These are phyloP conservation scores for Leucosticte australis DNA, from an alignment of 2,113 vertebrate genomes.

Conservation along the genomic window DNA sequence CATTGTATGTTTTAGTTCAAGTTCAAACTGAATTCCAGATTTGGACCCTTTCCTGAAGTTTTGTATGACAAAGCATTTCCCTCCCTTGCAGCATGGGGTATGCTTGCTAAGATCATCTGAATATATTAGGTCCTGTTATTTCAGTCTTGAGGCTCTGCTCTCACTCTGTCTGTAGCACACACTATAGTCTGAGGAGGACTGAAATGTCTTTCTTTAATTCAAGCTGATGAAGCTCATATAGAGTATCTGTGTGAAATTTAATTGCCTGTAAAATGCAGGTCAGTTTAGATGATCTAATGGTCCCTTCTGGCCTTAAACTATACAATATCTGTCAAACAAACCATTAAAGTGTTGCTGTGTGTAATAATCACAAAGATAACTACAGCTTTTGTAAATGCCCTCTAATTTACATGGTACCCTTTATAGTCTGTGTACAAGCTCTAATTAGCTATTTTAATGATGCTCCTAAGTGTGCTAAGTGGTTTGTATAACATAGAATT, in stretches of 20 bases:
- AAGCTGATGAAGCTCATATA: background rate
- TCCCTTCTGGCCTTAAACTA: conserved; percentile 10
- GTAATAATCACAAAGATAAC: conserved; percentile 5
- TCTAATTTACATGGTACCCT: background rate
- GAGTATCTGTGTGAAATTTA: background rate
- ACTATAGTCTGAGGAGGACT: background rate
- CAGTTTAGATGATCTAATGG: conserved; percentile 9
- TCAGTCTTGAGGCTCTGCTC: background rate
- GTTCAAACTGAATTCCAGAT: background rate
- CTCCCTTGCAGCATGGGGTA: background rate
- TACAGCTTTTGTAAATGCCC: background rate
- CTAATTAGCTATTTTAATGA: conserved; percentile 30
- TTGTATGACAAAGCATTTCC: background rate
- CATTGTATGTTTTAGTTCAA: background rate
- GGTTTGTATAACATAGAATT: background rate
- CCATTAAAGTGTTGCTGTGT: background rate
- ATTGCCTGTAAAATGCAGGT: conserved; percentile 5
- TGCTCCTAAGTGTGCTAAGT: background rate
- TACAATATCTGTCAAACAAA: background rate
- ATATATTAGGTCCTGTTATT: background rate
- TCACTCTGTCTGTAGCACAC: background rate
- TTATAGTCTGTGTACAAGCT: background rate
- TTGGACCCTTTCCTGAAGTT: background rate
- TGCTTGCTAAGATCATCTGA: background rate
- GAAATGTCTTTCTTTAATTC: background rate